Percentiles rank a stretch among this genome's conserved stretches.
Conservation (phyloP, 2,113 vertebrate species). For the Lophochroa leadbeateri region DNA sequence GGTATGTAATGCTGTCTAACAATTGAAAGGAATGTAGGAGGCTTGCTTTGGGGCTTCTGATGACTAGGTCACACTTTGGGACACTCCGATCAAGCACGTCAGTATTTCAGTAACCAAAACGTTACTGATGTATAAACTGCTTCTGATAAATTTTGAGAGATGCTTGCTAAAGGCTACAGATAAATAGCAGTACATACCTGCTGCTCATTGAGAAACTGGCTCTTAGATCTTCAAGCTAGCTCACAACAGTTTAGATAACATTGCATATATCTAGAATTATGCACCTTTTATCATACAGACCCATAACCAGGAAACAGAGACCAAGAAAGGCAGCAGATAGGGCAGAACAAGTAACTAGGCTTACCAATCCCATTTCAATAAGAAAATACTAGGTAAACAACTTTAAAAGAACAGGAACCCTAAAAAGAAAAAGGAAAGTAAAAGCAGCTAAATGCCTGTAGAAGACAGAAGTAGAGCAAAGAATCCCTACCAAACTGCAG, state of each 20-base stretch:
- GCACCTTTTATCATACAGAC: neutral
- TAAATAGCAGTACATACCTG: neutral
- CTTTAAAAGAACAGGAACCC: neutral
- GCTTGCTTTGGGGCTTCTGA: neutral
- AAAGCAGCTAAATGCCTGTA: conserved; percentile 7
- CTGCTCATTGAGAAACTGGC: neutral
- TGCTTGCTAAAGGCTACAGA: neutral
- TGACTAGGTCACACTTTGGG: neutral
- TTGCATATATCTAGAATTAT: neutral
- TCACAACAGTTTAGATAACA: neutral
- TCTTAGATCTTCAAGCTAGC: neutral
- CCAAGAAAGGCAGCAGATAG: neutral
- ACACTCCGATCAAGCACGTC: neutral
- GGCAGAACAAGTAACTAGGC: neutral
- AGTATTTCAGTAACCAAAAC: neutral
- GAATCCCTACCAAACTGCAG: neutral
- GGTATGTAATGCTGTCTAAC: neutral
- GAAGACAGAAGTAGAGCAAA: conserved; percentile 4
- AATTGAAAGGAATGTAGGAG: neutral
- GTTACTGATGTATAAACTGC: neutral
- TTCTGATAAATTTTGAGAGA: neutral
- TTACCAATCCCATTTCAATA: neutral
- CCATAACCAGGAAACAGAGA: neutral
- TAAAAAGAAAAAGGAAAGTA: neutral
- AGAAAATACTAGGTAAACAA: neutral